Evolutionary conservation across 2,888 invertebrate genomes (phyloP).

Genomic region (Toxonevra muliebris): DNA sequence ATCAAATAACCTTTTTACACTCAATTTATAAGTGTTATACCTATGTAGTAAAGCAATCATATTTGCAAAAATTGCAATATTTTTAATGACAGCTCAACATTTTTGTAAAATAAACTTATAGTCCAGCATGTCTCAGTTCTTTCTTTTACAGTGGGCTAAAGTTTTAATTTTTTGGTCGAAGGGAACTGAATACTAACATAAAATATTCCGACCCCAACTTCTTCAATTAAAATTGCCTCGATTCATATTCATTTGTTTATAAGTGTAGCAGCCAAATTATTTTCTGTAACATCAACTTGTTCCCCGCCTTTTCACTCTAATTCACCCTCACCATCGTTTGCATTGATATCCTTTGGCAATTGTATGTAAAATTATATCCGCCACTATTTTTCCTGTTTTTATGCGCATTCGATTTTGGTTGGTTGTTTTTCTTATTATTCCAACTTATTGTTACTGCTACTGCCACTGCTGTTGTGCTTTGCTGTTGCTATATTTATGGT

Average conservation of each 20-base stretch:
- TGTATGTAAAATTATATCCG: constrained; percentile 1
- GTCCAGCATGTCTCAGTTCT: too few relatives aligned
- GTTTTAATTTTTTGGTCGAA: too few relatives aligned
- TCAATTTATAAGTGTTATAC: too few relatives aligned
- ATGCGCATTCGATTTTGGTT: not conserved
- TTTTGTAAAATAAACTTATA: too few relatives aligned
- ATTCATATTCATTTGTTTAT: not conserved
- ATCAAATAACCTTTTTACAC: too few relatives aligned
- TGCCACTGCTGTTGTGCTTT: not conserved
- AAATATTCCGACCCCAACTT: not conserved
- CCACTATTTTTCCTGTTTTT: constrained; percentile 5
- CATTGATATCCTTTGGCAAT: not conserved
- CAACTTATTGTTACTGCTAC: too few relatives aligned
- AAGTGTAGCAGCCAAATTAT: too few relatives aligned
- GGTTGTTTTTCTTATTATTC: not conserved
- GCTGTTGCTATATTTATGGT: not conserved
- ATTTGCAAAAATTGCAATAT: too few relatives aligned
- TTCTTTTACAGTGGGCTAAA: too few relatives aligned
- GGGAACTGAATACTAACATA: too few relatives aligned
- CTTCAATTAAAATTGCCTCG: not conserved
- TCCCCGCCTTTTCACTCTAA: not conserved
- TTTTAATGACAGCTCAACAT: too few relatives aligned
- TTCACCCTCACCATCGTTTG: not conserved
- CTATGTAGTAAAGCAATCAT: too few relatives aligned
- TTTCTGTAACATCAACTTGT: not conserved